phyloP scores from a whole-genome alignment of 2,888 invertebrate genomes.

The Carterocephalus palaemon region DNA sequence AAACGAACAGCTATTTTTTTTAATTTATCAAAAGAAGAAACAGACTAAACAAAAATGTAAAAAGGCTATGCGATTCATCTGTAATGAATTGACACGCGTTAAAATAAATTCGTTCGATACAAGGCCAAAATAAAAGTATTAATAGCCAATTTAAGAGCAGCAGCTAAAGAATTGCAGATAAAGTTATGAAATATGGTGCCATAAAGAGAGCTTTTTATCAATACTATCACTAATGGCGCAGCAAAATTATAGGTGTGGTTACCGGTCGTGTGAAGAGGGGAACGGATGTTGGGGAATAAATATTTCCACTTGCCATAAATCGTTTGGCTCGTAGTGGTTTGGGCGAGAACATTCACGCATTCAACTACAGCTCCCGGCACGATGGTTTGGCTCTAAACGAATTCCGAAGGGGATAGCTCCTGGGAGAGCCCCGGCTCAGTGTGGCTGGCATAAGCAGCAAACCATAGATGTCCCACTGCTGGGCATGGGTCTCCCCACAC shows the following conservation, averaged over 20 bases:
- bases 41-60: no score
- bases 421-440: no score
- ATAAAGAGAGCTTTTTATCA: slow-evolving; percentile 25
- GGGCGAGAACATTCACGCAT: not conserved
- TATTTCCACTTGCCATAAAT: slow-evolving; percentile 21
- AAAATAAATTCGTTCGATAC: slow-evolving; percentile 20
- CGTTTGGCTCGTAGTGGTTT: slow-evolving; percentile 11
- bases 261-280: slow-evolving; percentile 24
- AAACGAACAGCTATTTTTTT: no score
- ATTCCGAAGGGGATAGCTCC: no score
- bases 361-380: no score
- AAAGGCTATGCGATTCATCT: not conserved
- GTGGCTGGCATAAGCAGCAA: no score
- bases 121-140: slow-evolving; percentile 16
- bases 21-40: no score
- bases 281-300: slow-evolving; percentile 22
- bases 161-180: slow-evolving; percentile 23
- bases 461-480: no score
- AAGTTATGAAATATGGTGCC: slow-evolving; percentile 25
- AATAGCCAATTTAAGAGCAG: slow-evolving; percentile 23
- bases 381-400: no score
- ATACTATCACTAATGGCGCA: slow-evolving; percentile 24
- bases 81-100: slow-evolving; percentile 4
- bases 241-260: slow-evolving; percentile 26
- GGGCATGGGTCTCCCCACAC: no score